Evolutionary conservation across 2,888 invertebrate species (phyloP).

Genomic region (Synanthedon vespiformis): DNA sequence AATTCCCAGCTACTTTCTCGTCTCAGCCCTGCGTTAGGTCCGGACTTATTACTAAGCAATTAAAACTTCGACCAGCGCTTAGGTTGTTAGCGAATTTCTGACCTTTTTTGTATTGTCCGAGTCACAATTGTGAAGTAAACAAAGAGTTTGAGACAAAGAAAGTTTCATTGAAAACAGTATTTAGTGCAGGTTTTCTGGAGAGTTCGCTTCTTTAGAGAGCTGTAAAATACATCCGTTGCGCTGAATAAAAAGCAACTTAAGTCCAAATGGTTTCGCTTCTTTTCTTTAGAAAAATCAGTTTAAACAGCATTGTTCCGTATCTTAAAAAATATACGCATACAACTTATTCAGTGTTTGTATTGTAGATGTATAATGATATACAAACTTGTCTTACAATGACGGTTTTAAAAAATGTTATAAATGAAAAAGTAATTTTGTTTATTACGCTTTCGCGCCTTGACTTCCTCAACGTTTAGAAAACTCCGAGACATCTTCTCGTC

Average conservation of each 20-base stretch:
- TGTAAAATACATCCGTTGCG: constrained; percentile 32
- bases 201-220: constrained; percentile 27
- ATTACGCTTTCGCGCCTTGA: too few species aligned
- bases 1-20: constrained; percentile 15
- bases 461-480: too few species aligned
- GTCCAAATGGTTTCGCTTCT: background rate
- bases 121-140: constrained; percentile 50
- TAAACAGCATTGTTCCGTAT: background rate
- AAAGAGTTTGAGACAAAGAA: constrained; percentile 53
- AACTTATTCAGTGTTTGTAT: too few species aligned
- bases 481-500: too few species aligned
- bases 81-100: constrained; percentile 49
- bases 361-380: too few species aligned
- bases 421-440: too few species aligned
- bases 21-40: constrained; percentile 18
- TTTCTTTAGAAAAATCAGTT: background rate
- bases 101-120: constrained; percentile 52
- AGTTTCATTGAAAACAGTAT: constrained; percentile 47
- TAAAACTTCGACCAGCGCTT: constrained; percentile 51
- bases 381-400: too few species aligned
- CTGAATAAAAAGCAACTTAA: constrained; percentile 36
- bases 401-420: too few species aligned
- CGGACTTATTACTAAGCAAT: constrained; percentile 53
- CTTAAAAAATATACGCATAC: background rate
- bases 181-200: constrained; percentile 46